Percentiles rank a stretch among this genome's conserved stretches.
Evolutionary conservation across 1,140 invertebrate species (phyloP).

Genomic region (Maniola jurtina): DNA sequence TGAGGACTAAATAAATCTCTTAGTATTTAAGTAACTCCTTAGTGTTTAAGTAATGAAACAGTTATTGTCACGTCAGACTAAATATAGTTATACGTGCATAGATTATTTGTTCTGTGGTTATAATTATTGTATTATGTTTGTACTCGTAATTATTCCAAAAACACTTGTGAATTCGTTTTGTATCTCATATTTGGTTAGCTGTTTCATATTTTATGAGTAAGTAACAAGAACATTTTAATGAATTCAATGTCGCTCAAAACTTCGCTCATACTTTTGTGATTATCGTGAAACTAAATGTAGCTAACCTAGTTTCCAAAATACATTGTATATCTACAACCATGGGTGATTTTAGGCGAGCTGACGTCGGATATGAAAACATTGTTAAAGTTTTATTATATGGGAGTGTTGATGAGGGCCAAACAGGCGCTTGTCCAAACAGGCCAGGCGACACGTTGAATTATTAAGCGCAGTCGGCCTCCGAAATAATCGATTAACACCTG

Average conservation of each 20-base stretch:
- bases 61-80: too few species aligned
- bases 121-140: not conserved
- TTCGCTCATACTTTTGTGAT: constrained; percentile 37
- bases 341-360: constrained; percentile 47
- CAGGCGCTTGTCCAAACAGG: constrained; percentile 73
- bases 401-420: constrained; percentile 70
- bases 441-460: constrained; percentile 65
- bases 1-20: too few species aligned
- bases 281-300: constrained; percentile 33
- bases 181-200: constrained; percentile 35
- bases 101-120: too few species aligned
- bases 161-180: constrained; percentile 7
- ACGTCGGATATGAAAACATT: constrained; percentile 74
- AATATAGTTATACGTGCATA: too few species aligned
- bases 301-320: constrained; percentile 63
- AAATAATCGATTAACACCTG: constrained; percentile 74
- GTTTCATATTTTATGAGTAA: constrained; percentile 23
- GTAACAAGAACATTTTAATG: constrained; percentile 25
- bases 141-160: not conserved
- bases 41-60: too few species aligned
- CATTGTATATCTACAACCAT: constrained; percentile 39
- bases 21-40: too few species aligned
- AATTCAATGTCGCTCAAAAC: constrained; percentile 25
- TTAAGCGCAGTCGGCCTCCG: constrained; percentile 53
- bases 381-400: constrained; percentile 74